phyloP scores from a whole-genome alignment of 2,113 vertebrate species.

The Ptychochromis oligacanthus region DNA sequence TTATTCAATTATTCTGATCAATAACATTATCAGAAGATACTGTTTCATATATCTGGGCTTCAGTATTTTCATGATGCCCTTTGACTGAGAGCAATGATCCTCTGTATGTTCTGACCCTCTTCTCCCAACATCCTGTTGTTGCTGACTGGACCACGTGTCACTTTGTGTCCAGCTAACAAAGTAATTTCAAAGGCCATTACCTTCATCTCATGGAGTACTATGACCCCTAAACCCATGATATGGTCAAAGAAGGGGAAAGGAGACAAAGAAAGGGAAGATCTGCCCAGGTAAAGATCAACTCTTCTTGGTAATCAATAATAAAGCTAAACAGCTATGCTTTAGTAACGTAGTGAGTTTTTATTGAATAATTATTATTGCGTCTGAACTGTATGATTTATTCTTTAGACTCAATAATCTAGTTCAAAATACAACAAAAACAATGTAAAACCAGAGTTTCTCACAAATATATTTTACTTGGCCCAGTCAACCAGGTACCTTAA shows the following conservation, averaged over 20 bases:
- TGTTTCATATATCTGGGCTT: background rate
- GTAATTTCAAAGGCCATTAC: conserved; percentile 52
- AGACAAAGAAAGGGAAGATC: background rate
- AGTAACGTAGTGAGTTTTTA: too few relatives aligned
- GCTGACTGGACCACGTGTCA: conserved; percentile 16
- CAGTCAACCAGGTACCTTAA: background rate
- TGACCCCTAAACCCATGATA: conserved; percentile 15
- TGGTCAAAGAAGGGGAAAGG: background rate
- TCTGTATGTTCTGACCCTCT: conserved; percentile 14
- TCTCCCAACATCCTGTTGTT: conserved; percentile 7
- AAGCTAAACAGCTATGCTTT: background rate
- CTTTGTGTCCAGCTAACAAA: conserved; percentile 26
- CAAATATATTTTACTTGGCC: background rate
- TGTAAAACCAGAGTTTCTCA: too few relatives aligned
- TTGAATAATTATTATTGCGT: too few relatives aligned
- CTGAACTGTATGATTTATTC: too few relatives aligned
- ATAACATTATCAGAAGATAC: background rate
- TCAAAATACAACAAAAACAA: too few relatives aligned
- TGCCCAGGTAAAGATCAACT: too few relatives aligned
- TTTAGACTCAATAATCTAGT: too few relatives aligned
- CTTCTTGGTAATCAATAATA: background rate
- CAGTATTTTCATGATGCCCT: background rate
- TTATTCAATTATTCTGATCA: conserved; percentile 4
- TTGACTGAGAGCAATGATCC: background rate
- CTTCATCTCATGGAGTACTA: background rate